Conservation (phyloP, 2,113 vertebrate species). For the Alligator mississippiensis region DNA sequence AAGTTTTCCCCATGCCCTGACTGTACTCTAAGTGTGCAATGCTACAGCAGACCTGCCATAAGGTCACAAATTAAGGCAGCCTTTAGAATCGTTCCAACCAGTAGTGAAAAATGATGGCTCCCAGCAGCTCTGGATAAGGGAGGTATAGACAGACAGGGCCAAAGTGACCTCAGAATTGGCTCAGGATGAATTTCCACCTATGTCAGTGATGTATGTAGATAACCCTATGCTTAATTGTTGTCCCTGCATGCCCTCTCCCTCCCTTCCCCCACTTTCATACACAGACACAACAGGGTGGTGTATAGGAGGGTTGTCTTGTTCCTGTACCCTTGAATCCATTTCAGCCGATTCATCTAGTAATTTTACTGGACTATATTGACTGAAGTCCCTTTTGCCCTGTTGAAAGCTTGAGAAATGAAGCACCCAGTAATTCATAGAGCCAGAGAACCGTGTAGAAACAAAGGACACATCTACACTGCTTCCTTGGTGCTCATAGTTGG, state of each 20-base stretch:
- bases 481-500: no score
- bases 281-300: not conserved
- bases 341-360: not conserved
- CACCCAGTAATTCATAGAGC: not conserved
- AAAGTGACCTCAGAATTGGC: not conserved
- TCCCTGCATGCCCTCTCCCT: not conserved
- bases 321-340: not conserved
- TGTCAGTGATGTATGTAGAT: not conserved
- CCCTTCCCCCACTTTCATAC: not conserved
- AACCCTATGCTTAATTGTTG: not conserved
- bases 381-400: not conserved
- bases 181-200: not conserved
- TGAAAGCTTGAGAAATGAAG: not conserved
- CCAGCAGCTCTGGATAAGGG: not conserved
- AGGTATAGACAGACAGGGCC: not conserved
- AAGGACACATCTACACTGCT: no score
- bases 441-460: not conserved
- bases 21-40: not conserved
- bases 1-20: not conserved
- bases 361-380: not conserved
- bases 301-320: not conserved
- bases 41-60: not conserved
- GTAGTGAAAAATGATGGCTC: not conserved
- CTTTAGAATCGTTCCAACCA: not conserved
- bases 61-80: not conserved